Base-by-base conservation (phyloP, 2,888 invertebrate species). In the Mythimna lalbum region DNA sequence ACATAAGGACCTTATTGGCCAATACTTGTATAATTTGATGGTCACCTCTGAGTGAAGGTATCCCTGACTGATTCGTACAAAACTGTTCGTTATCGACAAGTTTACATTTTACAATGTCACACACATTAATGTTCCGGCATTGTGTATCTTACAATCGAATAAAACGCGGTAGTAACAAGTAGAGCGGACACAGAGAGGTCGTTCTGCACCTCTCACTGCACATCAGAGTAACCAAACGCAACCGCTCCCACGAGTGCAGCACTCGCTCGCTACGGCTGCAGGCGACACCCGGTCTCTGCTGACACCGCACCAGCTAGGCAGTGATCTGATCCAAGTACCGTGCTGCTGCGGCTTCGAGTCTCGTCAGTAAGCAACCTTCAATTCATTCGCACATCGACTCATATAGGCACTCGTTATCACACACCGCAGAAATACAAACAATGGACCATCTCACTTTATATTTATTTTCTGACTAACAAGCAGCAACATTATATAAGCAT, bases 391-490 rank as follows among this genome's bases (percentile, higher is more conserved):
- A n/a, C 56, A 1, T 14, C 12, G n/a, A 33, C n/a, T 33, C 6
- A 2, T n/a, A 55, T n/a, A 55, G 4, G 10, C 31, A 55, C 56
- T 36, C 21, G 17, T 21, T 27, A 17, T 7, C 21, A 14, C 39
- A 17, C 53, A 14, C 31, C 43, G 21, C 70, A 21, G 12, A 39
- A 31, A 31, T 14, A 31, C 69, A 72, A 43, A 33, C 50, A 52
- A 72, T 23, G 23, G 31, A 6, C 19, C 19, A 39, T 23, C 50
- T 57, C 10, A 49, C 56, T 49, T 49, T 10, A 56, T 39, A 50
- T 43, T 31, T 33, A 39, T 57, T 57, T 71, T 33, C 5, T 9
- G 19, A 43, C 57, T 23, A 71, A 69, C 39, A 71, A 52, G 9
- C 31, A 50, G 71, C 27, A 56, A 39, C 5, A 31, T 50, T 43